phyloP scores from a whole-genome alignment of 2,113 vertebrate genomes.

The Phocoena phocoena region DNA sequence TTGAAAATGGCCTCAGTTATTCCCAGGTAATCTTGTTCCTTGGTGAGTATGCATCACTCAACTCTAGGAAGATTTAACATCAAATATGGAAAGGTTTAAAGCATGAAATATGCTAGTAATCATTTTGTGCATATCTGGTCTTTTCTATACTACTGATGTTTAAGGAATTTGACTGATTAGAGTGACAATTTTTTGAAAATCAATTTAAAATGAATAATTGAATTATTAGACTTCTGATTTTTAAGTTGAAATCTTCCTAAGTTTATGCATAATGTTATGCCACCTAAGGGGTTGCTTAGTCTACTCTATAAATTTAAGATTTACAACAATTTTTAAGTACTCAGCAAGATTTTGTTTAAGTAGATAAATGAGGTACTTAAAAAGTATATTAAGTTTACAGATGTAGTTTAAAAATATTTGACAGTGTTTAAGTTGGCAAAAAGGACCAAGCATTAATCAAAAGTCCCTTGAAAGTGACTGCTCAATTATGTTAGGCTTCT shows the following conservation, averaged over 20 bases:
- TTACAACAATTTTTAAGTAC: conserved; percentile 18
- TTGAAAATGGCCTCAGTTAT: background rate
- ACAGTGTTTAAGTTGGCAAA: background rate
- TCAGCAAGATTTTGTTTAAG: conserved; percentile 38
- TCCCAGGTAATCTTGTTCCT: conserved; percentile 33
- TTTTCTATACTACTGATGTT: conserved; percentile 46
- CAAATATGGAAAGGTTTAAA: conserved; percentile 13
- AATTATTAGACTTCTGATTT: conserved; percentile 25
- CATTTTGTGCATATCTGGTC: background rate
- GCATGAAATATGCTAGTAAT: background rate
- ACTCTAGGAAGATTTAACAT: conserved; percentile 38
- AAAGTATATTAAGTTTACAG: conserved; percentile 30
- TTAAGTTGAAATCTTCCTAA: conserved; percentile 8
- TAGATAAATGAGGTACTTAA: conserved; percentile 51
- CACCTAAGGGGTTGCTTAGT: background rate
- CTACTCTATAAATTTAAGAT: background rate
- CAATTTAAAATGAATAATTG: conserved; percentile 41
- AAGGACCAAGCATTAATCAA: conserved; percentile 22
- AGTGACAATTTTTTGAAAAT: conserved; percentile 30
- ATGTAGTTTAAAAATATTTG: conserved; percentile 30
- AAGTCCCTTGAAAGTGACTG: background rate
- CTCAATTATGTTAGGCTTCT: conserved; percentile 6
- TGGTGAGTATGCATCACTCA: background rate
- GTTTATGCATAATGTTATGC: background rate
- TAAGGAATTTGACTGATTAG: background rate